These are phyloP conservation scores for Bimastos eiseni DNA, from an alignment of 2,888 invertebrate genomes.

Conservation along the genomic window DNA sequence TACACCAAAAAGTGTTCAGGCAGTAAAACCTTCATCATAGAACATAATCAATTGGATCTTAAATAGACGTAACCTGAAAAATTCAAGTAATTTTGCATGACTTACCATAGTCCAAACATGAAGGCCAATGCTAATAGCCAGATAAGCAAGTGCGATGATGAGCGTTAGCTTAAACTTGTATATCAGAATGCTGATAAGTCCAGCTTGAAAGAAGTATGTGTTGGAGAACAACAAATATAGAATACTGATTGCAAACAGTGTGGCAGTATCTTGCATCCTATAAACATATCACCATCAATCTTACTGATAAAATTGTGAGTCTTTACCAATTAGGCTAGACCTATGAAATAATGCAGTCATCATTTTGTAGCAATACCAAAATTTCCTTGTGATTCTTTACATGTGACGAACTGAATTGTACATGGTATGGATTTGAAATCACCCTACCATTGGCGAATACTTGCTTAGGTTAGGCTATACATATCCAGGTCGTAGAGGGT, in stretches of 20 bases:
- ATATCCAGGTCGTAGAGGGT: no score
- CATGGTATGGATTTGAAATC: no score
- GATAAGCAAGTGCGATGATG: constrained; percentile 74
- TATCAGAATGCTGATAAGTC: constrained; percentile 79
- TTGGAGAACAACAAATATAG: constrained; percentile 85
- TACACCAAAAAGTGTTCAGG: no score
- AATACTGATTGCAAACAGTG: constrained; percentile 79
- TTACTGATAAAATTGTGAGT: not conserved
- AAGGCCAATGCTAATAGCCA: constrained; percentile 74
- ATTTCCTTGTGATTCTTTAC: not conserved
- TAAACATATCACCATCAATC: constrained; percentile 65
- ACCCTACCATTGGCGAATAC: no score
- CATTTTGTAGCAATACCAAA: not conserved
- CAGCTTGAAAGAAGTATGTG: constrained; percentile 88
- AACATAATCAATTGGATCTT: not conserved
- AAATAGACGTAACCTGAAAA: constrained; percentile 13
- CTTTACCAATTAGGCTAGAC: not conserved
- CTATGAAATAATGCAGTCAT: constrained; percentile 34
- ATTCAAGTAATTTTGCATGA: constrained; percentile 28
- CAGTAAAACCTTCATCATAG: no score
- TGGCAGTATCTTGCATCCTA: constrained; percentile 85
- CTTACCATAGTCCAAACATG: constrained; percentile 77
- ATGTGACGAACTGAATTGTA: no score
- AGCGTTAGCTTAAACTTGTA: constrained; percentile 79
- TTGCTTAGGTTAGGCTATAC: no score